Evolutionary conservation across 2,888 invertebrate genomes (phyloP).

Genomic region (Heliconius hortense): DNA sequence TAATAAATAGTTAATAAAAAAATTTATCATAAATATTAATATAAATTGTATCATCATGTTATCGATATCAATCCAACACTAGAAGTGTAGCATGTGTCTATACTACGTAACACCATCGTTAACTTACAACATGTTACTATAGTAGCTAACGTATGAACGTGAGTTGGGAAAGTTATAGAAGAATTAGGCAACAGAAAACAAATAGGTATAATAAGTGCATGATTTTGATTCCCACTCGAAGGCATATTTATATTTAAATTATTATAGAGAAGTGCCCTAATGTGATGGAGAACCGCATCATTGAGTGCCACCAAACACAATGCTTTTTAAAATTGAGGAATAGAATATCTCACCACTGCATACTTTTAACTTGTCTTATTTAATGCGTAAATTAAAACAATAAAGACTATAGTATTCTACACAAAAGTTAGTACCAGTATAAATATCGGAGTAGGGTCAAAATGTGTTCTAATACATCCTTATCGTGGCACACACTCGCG

Average conservation of each 20-base stretch:
- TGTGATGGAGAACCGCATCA: neutral
- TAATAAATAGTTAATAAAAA: neutral
- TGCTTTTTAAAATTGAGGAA: too few relatives aligned
- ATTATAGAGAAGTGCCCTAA: neutral
- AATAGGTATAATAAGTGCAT: neutral
- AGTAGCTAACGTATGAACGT: neutral
- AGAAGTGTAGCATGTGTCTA: conserved; percentile 74
- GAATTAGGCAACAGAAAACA: neutral
- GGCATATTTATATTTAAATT: neutral
- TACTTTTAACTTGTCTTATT: neutral
- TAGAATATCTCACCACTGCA: neutral
- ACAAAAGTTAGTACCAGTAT: conserved; percentile 77
- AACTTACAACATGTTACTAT: conserved; percentile 7
- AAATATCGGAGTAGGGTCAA: conserved; percentile 76
- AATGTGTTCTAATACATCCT: conserved; percentile 80
- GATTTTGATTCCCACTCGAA: neutral
- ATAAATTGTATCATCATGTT: conserved; percentile 32
- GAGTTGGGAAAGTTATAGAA: neutral
- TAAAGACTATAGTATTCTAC: conserved; percentile 2
- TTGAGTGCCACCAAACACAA: too few relatives aligned
- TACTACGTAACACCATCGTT: neutral
- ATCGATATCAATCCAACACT: conserved; percentile 64
- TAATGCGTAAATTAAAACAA: neutral
- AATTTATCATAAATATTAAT: neutral
- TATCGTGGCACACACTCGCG: conserved; percentile 64